Evolutionary conservation across 1,140 invertebrate genomes (phyloP).

Genomic region (Goniozus legneri): DNA sequence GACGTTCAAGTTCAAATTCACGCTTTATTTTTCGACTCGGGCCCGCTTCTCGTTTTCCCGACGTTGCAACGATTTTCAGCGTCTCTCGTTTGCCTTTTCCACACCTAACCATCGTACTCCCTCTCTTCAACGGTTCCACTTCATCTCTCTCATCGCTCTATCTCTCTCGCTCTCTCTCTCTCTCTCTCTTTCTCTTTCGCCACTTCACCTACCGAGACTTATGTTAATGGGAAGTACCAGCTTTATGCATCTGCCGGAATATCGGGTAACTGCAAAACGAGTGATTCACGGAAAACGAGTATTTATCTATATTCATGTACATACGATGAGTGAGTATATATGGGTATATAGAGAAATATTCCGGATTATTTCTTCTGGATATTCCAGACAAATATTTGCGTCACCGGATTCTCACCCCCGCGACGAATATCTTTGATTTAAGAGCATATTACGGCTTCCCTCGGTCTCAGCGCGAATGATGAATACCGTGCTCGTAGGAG

Average conservation of each 20-base stretch:
- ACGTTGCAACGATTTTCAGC: too few relatives aligned
- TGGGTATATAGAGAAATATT: not conserved
- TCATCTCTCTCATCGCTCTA: not conserved
- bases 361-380: too few relatives aligned
- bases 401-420: too few relatives aligned
- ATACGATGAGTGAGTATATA: not conserved
- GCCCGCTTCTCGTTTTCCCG: conserved; percentile 1
- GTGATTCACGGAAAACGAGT: conserved; percentile 19
- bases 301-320: not conserved
- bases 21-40: too few relatives aligned
- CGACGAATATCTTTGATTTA: too few relatives aligned
- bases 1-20: conserved; percentile 9
- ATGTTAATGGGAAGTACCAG: conserved; percentile 24
- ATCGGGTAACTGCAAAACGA: conserved; percentile 18
- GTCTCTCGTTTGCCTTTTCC: not conserved
- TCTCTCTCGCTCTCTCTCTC: conserved; percentile 5
- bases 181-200: not conserved
- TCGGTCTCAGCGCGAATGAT: too few relatives aligned
- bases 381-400: too few relatives aligned
- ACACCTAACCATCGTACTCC: not conserved
- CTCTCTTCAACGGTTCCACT: conserved; percentile 14
- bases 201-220: conserved; percentile 15
- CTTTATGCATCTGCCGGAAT: conserved; percentile 14
- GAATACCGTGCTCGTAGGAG: too few relatives aligned
- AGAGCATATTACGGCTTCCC: too few relatives aligned